phyloP scores from a whole-genome alignment of 2,113 vertebrate species.

The Dromiciops gliroides region DNA sequence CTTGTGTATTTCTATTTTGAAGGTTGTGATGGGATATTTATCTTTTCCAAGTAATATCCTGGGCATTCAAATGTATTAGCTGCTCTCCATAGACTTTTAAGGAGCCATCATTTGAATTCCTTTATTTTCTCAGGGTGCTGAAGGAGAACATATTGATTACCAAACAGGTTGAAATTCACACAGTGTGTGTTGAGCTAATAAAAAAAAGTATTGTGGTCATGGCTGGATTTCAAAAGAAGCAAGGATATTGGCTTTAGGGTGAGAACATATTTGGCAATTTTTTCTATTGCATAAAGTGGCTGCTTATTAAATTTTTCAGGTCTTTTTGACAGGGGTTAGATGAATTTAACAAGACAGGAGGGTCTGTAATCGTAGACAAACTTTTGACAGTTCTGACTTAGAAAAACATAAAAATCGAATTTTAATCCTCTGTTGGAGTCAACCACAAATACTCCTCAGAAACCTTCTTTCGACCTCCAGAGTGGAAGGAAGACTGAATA shows the following conservation, averaged over 20 bases:
- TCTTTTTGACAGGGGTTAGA: constrained; percentile 70
- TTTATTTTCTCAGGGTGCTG: constrained; percentile 80
- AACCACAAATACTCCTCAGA: constrained; percentile 31
- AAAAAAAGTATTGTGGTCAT: constrained; percentile 73
- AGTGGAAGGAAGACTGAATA: constrained; percentile 8
- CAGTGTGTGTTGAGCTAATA: constrained; percentile 79
- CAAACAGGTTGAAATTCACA: constrained; percentile 72
- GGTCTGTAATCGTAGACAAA: constrained; percentile 50
- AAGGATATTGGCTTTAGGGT: constrained; percentile 74
- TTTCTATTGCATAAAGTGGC: constrained; percentile 78
- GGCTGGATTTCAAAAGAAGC: constrained; percentile 76
- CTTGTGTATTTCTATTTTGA: constrained; percentile 25
- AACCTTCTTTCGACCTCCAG: constrained; percentile 27
- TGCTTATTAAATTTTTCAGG: constrained; percentile 61
- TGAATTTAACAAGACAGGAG: constrained; percentile 74
- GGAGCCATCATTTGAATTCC: constrained; percentile 73
- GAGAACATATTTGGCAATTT: constrained; percentile 70
- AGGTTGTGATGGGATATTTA: constrained; percentile 4
- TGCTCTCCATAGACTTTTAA: constrained; percentile 76
- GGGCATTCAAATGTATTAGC: constrained; percentile 64
- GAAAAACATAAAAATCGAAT: constrained; percentile 40
- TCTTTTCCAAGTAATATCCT: constrained; percentile 60
- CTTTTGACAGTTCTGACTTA: constrained; percentile 19
- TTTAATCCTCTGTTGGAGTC: constrained; percentile 14
- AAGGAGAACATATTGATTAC: constrained; percentile 83